Evolutionary conservation across 2,797 vertebrate species (phyloP).

Genomic region (Dromococcyx pavoninus): DNA sequence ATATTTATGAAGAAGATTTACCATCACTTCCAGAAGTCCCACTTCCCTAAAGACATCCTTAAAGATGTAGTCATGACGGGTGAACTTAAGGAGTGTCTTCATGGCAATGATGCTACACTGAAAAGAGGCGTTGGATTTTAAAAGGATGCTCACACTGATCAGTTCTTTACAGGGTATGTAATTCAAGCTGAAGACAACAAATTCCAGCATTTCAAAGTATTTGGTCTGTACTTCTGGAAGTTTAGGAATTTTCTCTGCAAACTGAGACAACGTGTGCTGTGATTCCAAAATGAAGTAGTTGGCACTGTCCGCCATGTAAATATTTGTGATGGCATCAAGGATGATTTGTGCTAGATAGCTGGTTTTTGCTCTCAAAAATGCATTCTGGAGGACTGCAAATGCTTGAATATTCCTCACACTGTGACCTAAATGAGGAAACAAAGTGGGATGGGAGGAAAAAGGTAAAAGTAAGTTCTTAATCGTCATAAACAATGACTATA

Average conservation of each 20-base stretch:
- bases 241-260: constrained; percentile 91
- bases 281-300: constrained; percentile 98
- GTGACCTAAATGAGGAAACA: constrained; percentile 81
- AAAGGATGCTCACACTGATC: constrained; percentile 95
- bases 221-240: constrained; percentile 92
- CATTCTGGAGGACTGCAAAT: constrained; percentile 94
- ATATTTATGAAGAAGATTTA: constrained; percentile 97
- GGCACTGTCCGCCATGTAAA: constrained; percentile 90
- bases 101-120: constrained; percentile 92
- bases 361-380: constrained; percentile 93
- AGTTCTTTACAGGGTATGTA: constrained; percentile 99
- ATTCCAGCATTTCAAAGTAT: constrained; percentile 96
- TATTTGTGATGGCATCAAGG: constrained; percentile 92
- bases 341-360: constrained; percentile 90
- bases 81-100: constrained; percentile 90
- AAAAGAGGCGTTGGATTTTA: constrained; percentile 91
- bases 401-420: constrained; percentile 96
- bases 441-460: background rate
- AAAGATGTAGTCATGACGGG: constrained; percentile 92
- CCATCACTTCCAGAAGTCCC: constrained; percentile 95
- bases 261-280: constrained; percentile 94
- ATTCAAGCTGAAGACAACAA: constrained; percentile 95
- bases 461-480: constrained; percentile 28
- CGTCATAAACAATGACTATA: background rate
- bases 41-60: constrained; percentile 98